Evolutionary conservation across 2,113 vertebrate genomes (phyloP).

Genomic region (Larimichthys polyactis): DNA sequence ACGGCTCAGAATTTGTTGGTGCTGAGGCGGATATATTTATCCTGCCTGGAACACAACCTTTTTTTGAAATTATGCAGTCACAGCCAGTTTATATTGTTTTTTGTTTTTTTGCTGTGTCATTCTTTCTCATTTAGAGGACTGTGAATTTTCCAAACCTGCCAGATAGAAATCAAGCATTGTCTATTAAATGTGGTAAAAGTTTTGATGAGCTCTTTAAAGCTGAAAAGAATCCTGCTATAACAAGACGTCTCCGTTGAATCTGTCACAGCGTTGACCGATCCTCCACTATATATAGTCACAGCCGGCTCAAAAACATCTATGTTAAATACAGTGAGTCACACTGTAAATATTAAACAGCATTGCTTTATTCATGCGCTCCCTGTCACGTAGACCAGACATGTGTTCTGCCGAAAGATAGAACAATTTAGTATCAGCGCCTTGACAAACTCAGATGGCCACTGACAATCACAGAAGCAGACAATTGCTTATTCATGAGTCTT

Average conservation of each 20-base stretch:
- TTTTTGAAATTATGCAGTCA: conserved; percentile 22
- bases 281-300: conserved; percentile 7
- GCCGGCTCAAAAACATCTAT: conserved; percentile 18
- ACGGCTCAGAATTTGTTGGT: conserved; percentile 19
- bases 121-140: neutral
- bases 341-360: conserved; percentile 64
- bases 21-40: conserved; percentile 29
- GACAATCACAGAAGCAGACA: conserved; percentile 46
- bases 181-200: conserved; percentile 21
- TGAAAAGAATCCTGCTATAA: neutral
- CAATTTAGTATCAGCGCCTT: conserved; percentile 31
- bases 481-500: conserved; percentile 72
- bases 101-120: conserved; percentile 19
- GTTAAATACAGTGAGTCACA: conserved; percentile 40
- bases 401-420: conserved; percentile 54
- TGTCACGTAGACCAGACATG: conserved; percentile 64
- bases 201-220: conserved; percentile 14
- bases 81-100: conserved; percentile 10
- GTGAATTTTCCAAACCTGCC: conserved; percentile 1
- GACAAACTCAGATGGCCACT: conserved; percentile 34
- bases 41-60: conserved; percentile 7
- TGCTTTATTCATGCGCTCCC: conserved; percentile 69
- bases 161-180: conserved; percentile 27
- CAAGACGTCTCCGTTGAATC: neutral
- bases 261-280: neutral